These are phyloP conservation scores for Pachymerium ferrugineum DNA, from an alignment of 2,888 invertebrate species.

Conservation along the genomic window DNA sequence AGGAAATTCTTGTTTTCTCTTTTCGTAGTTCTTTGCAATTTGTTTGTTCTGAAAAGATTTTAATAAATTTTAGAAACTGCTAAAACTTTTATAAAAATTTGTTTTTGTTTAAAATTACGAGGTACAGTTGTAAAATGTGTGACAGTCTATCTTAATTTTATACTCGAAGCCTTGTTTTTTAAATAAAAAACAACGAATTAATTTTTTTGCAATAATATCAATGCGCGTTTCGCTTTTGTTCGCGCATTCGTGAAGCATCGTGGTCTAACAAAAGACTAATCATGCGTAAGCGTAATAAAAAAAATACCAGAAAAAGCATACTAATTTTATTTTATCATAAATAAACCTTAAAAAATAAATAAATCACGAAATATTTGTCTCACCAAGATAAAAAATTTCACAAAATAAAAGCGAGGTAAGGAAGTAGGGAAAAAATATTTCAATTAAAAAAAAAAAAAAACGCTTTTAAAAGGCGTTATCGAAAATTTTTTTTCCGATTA, in stretches of 20 bases:
- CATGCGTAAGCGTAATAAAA: background rate
- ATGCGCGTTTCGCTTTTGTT: background rate
- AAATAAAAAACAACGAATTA: no score
- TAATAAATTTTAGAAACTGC: no score
- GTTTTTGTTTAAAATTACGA: no score
- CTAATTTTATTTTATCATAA: background rate
- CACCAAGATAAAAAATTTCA: background rate
- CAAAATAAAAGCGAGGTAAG: background rate
- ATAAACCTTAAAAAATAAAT: background rate
- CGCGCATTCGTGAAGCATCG: background rate
- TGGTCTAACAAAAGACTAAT: conserved; percentile 23
- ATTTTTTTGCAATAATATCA: background rate
- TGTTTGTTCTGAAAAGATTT: background rate
- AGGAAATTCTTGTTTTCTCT: no score
- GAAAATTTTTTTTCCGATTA: background rate
- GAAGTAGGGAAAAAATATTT: no score
- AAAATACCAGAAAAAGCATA: background rate
- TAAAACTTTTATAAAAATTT: no score
- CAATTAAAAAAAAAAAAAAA: background rate
- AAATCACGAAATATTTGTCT: background rate
- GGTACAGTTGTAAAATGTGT: no score
- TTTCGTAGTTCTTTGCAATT: background rate
- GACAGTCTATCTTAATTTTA: background rate
- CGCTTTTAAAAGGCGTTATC: background rate
- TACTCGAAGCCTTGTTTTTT: background rate